phyloP scores from a whole-genome alignment of 64 coral and sea anemone genomes.

The Cladopsammia gracilis region DNA sequence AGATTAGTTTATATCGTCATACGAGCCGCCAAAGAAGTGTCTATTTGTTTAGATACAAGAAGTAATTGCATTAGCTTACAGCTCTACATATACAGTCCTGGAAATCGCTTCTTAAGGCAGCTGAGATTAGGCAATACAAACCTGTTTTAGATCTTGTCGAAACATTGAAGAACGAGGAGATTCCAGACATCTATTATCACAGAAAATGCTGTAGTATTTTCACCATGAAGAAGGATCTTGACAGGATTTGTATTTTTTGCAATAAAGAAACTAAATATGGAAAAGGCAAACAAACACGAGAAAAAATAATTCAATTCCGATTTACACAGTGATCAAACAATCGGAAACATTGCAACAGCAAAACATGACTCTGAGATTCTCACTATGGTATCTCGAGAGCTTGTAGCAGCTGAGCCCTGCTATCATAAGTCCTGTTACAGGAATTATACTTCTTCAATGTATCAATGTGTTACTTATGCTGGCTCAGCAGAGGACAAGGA shows the following conservation, averaged over 20 bases:
- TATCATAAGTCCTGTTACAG: too few species aligned
- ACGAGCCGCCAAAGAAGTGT: background rate
- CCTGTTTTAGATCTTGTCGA: conserved; percentile 48
- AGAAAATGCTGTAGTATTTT: conserved; percentile 55
- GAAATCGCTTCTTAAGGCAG: conserved; percentile 48
- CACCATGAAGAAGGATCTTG: conserved; percentile 59
- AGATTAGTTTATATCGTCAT: background rate
- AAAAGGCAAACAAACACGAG: too few species aligned
- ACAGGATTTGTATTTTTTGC: background rate
- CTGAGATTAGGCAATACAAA: conserved; percentile 41
- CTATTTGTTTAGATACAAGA: conserved; percentile 30
- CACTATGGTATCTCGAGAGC: too few species aligned
- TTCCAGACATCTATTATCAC: conserved; percentile 49
- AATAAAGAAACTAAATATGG: too few species aligned
- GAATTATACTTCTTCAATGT: too few species aligned
- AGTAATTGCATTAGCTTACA: conserved; percentile 3
- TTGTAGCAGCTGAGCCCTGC: too few species aligned
- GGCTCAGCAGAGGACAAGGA: too few species aligned
- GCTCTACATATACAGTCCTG: conserved; percentile 38
- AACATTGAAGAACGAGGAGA: conserved; percentile 14
- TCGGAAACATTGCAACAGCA: too few species aligned
- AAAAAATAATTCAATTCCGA: too few species aligned
- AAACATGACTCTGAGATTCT: too few species aligned
- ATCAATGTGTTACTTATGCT: too few species aligned
- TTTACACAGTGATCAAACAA: too few species aligned